Conservation (phyloP, 2,113 vertebrate species). For the Buteo buteo region DNA sequence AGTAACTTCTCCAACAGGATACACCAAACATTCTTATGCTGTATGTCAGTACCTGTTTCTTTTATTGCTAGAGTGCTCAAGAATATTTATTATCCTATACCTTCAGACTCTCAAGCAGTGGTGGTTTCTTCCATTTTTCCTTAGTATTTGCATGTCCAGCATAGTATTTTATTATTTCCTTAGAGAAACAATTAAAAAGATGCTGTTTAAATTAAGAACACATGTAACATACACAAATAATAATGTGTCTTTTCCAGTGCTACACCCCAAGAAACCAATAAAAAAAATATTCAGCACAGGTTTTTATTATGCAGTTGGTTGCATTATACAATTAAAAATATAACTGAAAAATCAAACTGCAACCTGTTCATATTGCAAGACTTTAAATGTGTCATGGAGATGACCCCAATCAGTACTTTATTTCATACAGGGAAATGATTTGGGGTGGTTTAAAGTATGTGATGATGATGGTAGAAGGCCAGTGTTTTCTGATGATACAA, state of each 20-base stretch:
- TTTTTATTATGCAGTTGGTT: not conserved
- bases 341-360: not conserved
- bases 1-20: not conserved
- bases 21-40: not conserved
- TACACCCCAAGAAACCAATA: not conserved
- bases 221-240: not conserved
- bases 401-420: not conserved
- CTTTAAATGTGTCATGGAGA: not conserved
- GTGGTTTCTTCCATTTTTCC: constrained; percentile 83
- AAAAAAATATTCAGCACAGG: not conserved
- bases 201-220: not conserved
- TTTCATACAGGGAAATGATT: not conserved
- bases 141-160: constrained; percentile 63
- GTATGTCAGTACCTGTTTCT: not conserved
- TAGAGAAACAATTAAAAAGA: constrained; percentile 20
- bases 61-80: not conserved
- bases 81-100: constrained; percentile 62
- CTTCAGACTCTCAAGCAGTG: constrained; percentile 85
- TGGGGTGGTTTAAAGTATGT: not conserved
- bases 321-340: not conserved
- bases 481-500: not conserved
- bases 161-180: constrained; percentile 86
- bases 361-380: not conserved
- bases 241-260: not conserved
- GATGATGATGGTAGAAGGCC: not conserved